Evolutionary conservation across 2,113 vertebrate species (phyloP).

Genomic region (Nerophis lumbriciformis): DNA sequence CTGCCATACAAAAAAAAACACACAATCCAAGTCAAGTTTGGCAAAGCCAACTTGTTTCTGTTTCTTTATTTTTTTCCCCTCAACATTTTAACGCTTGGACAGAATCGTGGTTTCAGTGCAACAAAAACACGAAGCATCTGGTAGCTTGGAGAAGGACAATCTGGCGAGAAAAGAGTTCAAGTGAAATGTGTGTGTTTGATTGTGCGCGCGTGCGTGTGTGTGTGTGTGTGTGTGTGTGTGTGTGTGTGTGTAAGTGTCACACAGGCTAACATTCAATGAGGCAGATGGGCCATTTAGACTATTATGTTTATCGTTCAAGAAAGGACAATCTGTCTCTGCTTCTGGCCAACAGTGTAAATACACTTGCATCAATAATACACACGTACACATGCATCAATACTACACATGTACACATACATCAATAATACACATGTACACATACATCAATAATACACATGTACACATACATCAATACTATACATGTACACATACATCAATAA

Average conservation of each 20-base stretch:
- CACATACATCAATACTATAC: neutral
- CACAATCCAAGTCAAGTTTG: too few relatives aligned
- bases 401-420: neutral
- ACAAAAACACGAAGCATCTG: neutral
- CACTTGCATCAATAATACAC: neutral
- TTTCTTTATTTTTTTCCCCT: neutral
- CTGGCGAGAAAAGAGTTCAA: neutral
- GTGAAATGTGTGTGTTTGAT: neutral
- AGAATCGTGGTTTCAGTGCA: neutral
- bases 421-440: neutral
- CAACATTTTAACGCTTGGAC: neutral
- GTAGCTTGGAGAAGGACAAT: neutral
- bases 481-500: too few relatives aligned
- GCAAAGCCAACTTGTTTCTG: neutral
- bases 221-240: neutral
- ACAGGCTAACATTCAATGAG: neutral
- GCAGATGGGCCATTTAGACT: conserved; percentile 4
- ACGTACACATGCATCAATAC: neutral
- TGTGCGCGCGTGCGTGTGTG: neutral
- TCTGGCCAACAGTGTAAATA: neutral
- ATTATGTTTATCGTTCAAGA: conserved; percentile 8
- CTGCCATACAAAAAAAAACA: too few relatives aligned
- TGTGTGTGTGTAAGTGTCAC: neutral
- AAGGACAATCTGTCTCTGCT: conserved; percentile 1
- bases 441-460: too few relatives aligned